These are phyloP conservation scores for Bombus difficillimus DNA, from an alignment of 1,140 invertebrate species.

Conservation along the genomic window DNA sequence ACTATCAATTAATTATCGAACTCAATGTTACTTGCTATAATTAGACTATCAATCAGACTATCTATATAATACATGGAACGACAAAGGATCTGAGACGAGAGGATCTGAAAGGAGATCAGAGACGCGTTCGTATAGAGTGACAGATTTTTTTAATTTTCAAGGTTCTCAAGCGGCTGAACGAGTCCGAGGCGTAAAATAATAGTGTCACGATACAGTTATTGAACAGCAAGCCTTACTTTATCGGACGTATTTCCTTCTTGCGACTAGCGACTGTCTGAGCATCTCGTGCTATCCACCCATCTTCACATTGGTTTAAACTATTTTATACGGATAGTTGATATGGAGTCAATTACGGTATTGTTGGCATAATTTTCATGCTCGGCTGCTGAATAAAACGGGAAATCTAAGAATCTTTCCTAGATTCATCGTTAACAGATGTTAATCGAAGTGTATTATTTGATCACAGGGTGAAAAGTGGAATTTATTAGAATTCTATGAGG, in stretches of 20 bases:
- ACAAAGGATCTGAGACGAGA: background rate
- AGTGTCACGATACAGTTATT: constrained; percentile 68
- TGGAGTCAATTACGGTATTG: background rate
- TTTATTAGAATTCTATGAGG: no score
- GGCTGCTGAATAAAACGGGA: background rate
- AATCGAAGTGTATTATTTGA: background rate
- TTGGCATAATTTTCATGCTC: background rate
- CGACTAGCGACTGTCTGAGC: background rate
- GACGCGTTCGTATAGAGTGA: background rate
- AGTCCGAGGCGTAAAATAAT: constrained; percentile 38
- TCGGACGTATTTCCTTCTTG: constrained; percentile 34
- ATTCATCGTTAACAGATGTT: background rate
- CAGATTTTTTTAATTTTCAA: constrained; percentile 17
- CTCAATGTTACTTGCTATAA: background rate
- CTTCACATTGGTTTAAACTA: background rate
- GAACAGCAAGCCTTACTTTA: constrained; percentile 41
- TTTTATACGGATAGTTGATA: background rate
- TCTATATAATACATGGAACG: background rate
- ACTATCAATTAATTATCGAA: background rate
- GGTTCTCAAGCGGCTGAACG: constrained; percentile 25
- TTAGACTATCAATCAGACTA: background rate
- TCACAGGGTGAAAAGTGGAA: no score
- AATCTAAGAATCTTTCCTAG: background rate
- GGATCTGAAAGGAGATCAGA: no score
- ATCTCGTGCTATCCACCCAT: background rate